Evolutionary conservation across 2,113 vertebrate species (phyloP), one percentile per base, ranked within the genome.

Genomic region (Pithys albifrons): DNA sequence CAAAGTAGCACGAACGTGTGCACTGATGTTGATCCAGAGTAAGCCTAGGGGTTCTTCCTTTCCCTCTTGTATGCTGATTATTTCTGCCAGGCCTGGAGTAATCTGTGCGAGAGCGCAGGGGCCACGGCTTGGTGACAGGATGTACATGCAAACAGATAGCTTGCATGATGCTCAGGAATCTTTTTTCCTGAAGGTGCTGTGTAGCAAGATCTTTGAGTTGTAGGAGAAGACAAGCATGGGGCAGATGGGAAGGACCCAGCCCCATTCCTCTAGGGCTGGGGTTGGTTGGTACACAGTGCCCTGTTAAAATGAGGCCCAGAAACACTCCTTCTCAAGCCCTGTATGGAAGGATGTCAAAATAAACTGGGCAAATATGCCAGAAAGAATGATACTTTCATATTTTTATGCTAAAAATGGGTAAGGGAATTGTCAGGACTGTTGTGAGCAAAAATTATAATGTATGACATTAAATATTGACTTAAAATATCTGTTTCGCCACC

Each of bases 31-130:
- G 85, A 96, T 92, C 48, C 76, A 52, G 83, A 83, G 92, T 92
- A 72, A 86, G 93, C 93, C 95, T 92, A 86, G 85, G 87, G 92
- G 33, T 93, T 87, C 87, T 71, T 82, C 81, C 51, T 61, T 89
- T 83, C 59, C 67, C 33, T 95, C 72, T 77, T 17, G 35, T 84
- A 81, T 2, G 2, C 82, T 95, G 95, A 96, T 97, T 88, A 84
- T 57, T 95, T 92, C 93, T 97, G 95, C 95, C 90, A 96, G 92
- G 82, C 92, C 64, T 71, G 57, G 93, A 55, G 83, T 90, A 57
- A 86, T 93, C 67, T n/a, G 46, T 64, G 65, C 0, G 6, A 83
- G 78, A 10, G 31, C 0, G 1, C 0, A 1, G 78, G 65, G 89
- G 85, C 58, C 37, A 0, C 10, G 85, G 90, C 85, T 96, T 80